Evolutionary conservation across 2,113 vertebrate species (phyloP).

Genomic region (Synodontis membranacea): DNA sequence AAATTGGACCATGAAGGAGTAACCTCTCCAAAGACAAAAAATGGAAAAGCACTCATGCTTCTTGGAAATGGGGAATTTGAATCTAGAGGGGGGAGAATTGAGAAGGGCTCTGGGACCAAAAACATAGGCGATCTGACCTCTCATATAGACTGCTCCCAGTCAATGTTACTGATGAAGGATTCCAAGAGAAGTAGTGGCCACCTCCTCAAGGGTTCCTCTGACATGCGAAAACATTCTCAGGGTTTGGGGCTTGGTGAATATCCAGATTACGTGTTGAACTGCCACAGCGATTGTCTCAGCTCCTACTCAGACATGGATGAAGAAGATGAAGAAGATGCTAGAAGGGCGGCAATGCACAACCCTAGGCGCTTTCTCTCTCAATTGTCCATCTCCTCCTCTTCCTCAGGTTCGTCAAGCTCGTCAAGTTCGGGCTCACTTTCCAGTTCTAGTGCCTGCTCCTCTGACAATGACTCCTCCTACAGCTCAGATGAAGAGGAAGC

Average conservation of each 20-base stretch:
- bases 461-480: slow-evolving; percentile 93
- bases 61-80: slow-evolving; percentile 59
- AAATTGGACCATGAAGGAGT: slow-evolving; percentile 98
- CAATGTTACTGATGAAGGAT: slow-evolving; percentile 77
- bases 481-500: slow-evolving; percentile 92
- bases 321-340: slow-evolving; percentile 73
- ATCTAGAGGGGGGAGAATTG: slow-evolving; percentile 48
- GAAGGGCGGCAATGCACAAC: slow-evolving; percentile 57
- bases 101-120: slow-evolving; percentile 78
- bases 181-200: slow-evolving; percentile 71
- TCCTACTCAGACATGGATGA: slow-evolving; percentile 93
- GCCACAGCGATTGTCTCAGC: slow-evolving; percentile 90
- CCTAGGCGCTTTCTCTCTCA: slow-evolving; percentile 85
- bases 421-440: slow-evolving; percentile 89
- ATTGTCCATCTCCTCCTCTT: slow-evolving; percentile 87
- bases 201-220: slow-evolving; percentile 74
- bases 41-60: slow-evolving; percentile 85
- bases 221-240: slow-evolving; percentile 75
- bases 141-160: slow-evolving; percentile 74
- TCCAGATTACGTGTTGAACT: slow-evolving; percentile 82
- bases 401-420: slow-evolving; percentile 89
- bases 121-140: slow-evolving; percentile 62
- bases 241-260: slow-evolving; percentile 62
- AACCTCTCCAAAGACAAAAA: slow-evolving; percentile 95
- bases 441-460: slow-evolving; percentile 94